Evolutionary conservation across 2,113 vertebrate genomes (phyloP), one percentile per base, ranked within the genome.

Genomic region (Jaculus jaculus): DNA sequence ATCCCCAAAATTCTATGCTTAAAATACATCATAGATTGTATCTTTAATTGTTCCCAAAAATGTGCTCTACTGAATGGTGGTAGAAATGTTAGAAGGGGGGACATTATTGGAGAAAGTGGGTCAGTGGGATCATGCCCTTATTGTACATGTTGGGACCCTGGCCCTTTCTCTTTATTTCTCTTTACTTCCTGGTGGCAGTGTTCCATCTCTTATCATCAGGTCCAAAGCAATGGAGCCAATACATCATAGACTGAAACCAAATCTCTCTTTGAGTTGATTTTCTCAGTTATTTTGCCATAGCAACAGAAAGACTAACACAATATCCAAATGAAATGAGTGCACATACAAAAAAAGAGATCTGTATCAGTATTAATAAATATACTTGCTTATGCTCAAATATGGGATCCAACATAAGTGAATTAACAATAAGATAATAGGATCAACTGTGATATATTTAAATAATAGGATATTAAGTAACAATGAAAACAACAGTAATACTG

Each of bases 301-400:
- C 26, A 47, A 83, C 16, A 66, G 23, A 58, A 60, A 39, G 34
- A 66, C 18, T 42, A 66, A 66, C 5, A 42, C 34, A 63, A 81
- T 65, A 88, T 66, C 32, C 75, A 92, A 75, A 91, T 8, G n/a
- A 87, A 91, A 84, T 87, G 26, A 80, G 3, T 82, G 2, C 47
- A 95, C 63, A 78, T 58, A 26, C n/a, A 88, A 78, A 89, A 73
- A 90, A 92, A 78, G 7, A 75, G 2, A 66, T 66, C 87, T 87
- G 63, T 9, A 75, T 5, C 75, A 84, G 72, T 81, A 75, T 39
- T 4, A n/a, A n/a, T n/a, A n/a, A 60, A n/a, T n/a, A n/a, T n/a
- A n/a, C n/a, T n/a, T n/a, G n/a, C n/a, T n/a, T n/a, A n/a, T n/a
- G n/a, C n/a, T n/a, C 54, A 83, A 94, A 85, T 79, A 92, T 24